Base-by-base conservation (phyloP, 2,888 invertebrate genomes). In the Galeopsomyia nigrocyanea region DNA sequence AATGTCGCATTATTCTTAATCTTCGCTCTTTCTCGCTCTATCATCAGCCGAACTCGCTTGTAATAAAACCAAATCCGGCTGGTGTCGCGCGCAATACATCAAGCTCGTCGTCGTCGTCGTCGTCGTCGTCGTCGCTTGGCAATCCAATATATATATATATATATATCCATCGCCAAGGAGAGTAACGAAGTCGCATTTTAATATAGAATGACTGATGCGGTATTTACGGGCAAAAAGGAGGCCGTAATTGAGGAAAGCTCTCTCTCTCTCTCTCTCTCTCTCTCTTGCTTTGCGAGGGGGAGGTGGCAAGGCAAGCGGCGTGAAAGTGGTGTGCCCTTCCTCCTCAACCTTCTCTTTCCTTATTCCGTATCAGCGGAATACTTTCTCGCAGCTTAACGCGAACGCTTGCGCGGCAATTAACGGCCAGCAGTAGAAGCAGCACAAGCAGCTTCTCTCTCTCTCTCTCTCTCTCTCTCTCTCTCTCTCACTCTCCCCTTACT, bases 301-400 rank as follows among this genome's bases (percentile, higher is more conserved):
- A 10, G 50, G 64, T 64, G 39, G 58, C 31, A 50, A 58, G 17
- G 19, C 49, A 71, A 74, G 61, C 68, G 70, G 74, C 77, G 68
- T 75, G 73, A 78, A 78, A 77, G 55, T 26, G 10, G 17, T 19
- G 2, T 31, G 21, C 21, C 55, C 3, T 50, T n/a, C 51, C 13
- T 13, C 13, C 39, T 39, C 39, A 5, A 5, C 7, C 31, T 31
- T 64, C 75, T 69, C 74, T 76, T 72, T 71, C 22, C 61, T 66
- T 63, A 64, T 62, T 75, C 71, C 78, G 74, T 77, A 76, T 77
- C 79, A 77, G 72, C 79, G 76, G 77, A 79, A 80, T 79, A 79
- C 80, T 82, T 82, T 81, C 79, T 81, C 79, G 78, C 80, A 78
- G 82, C 79, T 83, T 82, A 80, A 78, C 79, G 76, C 22, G 57